phyloP scores from a whole-genome alignment of 2,888 invertebrate species.

The Phragmatobia fuliginosa region DNA sequence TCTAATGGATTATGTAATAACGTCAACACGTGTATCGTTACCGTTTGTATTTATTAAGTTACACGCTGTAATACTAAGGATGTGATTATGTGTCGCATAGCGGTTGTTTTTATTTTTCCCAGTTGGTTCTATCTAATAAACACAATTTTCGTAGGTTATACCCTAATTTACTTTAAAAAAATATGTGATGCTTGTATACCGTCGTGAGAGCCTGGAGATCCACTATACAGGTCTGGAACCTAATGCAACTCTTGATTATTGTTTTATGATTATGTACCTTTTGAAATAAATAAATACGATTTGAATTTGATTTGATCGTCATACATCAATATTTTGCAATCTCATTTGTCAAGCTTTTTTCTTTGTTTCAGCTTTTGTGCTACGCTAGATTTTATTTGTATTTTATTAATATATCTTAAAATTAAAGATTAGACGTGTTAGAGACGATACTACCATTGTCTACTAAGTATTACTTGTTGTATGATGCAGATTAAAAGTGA shows the following conservation, averaged over 20 bases:
- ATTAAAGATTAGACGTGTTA: not conserved
- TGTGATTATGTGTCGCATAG: not conserved
- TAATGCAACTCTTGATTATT: too few species aligned
- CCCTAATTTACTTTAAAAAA: too few species aligned
- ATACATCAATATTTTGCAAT: not conserved
- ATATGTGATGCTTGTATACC: too few species aligned
- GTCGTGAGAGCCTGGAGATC: too few species aligned
- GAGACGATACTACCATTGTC: not conserved
- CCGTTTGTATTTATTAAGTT: not conserved
- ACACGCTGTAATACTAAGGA: not conserved
- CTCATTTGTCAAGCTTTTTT: not conserved
- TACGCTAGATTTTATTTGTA: not conserved
- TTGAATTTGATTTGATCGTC: too few species aligned
- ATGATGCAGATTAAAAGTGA: not conserved
- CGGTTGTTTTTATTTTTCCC: not conserved
- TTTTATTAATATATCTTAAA: not conserved
- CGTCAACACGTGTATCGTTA: not conserved
- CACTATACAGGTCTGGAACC: too few species aligned
- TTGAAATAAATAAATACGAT: too few species aligned
- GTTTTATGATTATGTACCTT: too few species aligned
- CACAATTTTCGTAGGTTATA: too few species aligned
- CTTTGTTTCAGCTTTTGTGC: not conserved
- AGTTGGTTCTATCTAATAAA: not conserved
- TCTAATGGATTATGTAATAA: constrained; percentile 5
- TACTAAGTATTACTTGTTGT: not conserved